These are phyloP conservation scores for Pandemis heparana DNA, from an alignment of 2,888 invertebrate genomes.

Conservation along the genomic window DNA sequence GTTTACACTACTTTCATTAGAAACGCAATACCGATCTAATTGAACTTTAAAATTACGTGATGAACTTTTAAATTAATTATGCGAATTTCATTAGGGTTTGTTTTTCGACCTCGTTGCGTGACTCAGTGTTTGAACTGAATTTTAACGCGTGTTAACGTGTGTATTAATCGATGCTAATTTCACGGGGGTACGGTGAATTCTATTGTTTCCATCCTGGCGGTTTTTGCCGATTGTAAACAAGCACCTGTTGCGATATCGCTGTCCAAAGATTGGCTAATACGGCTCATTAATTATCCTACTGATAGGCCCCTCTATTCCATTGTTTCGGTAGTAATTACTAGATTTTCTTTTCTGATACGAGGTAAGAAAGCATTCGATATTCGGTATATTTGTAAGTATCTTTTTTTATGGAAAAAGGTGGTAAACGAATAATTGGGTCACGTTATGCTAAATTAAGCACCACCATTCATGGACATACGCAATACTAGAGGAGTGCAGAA, in stretches of 20 bases:
- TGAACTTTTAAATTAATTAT: conserved; percentile 37
- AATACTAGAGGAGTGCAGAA: too few species aligned
- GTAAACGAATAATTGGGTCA: too few species aligned
- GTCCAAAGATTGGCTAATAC: neutral
- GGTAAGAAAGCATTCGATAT: too few species aligned
- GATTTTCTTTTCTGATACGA: too few species aligned
- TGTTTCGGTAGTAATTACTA: neutral
- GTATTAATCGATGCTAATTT: conserved; percentile 50
- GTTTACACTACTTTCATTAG: conserved; percentile 3
- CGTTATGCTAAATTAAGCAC: too few species aligned
- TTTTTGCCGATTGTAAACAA: conserved; percentile 28
- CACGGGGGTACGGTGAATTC: conserved; percentile 32
- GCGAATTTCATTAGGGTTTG: conserved; percentile 36
- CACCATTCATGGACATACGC: too few species aligned
- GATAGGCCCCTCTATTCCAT: neutral
- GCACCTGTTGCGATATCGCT: conserved; percentile 23
- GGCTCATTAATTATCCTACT: neutral
- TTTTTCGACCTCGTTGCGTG: conserved; percentile 39
- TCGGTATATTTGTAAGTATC: too few species aligned
- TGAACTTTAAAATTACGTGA: conserved; percentile 34
- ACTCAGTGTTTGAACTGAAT: conserved; percentile 49
- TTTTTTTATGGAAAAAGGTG: too few species aligned
- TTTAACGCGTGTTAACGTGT: conserved; percentile 51
- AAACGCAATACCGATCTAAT: conserved; percentile 22
- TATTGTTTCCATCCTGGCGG: conserved; percentile 43